Evolutionary conservation across 2,797 vertebrate species (phyloP).

Genomic region (Meriones psammophilus): DNA sequence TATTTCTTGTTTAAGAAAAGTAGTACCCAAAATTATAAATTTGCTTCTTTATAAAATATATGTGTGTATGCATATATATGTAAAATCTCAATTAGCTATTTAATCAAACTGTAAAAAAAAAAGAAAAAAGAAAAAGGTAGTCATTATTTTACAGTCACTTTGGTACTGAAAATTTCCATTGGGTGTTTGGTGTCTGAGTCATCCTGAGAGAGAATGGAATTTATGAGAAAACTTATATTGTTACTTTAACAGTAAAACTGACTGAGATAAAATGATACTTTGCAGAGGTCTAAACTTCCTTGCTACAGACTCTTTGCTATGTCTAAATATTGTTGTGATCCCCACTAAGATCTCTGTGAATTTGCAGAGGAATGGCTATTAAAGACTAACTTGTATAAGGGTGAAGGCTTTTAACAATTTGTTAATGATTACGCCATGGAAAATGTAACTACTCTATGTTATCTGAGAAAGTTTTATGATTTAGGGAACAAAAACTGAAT

Average conservation of each 20-base stretch:
- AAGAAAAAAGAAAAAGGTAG: conserved; percentile 1
- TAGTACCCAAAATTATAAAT: conserved; percentile 13
- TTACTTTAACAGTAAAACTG: neutral
- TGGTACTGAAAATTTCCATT: neutral
- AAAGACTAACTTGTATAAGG: neutral
- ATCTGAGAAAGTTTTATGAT: neutral
- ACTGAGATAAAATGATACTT: neutral
- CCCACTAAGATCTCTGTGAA: neutral
- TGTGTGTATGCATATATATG: too few relatives aligned
- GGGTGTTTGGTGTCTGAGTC: neutral
- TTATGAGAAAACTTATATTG: neutral
- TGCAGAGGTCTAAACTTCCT: neutral
- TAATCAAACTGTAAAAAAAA: neutral
- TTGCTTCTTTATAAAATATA: neutral
- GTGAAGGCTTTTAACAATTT: neutral
- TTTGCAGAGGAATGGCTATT: neutral
- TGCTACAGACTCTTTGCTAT: neutral
- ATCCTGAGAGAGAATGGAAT: neutral
- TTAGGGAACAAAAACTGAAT: neutral
- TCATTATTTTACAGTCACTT: conserved; percentile 1
- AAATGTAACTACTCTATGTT: neutral
- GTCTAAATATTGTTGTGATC: neutral
- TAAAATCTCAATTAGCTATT: conserved; percentile 25
- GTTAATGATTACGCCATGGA: neutral
- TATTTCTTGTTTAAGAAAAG: conserved; percentile 66